Conservation (phyloP, 2,113 vertebrate genomes). For the Scartelaos histophorus region DNA sequence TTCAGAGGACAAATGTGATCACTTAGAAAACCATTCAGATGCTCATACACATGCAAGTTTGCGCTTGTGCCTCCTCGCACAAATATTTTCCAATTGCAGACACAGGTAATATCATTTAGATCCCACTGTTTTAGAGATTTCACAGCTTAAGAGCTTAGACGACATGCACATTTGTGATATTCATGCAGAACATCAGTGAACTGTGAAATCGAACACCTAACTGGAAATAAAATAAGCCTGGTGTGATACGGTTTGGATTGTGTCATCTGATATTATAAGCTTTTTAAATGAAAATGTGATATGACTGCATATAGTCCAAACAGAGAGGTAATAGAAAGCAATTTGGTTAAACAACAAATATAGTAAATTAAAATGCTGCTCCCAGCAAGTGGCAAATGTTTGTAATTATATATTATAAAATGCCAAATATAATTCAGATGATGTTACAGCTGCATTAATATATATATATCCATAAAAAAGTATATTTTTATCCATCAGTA, state of each 20-base stretch:
- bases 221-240: neutral
- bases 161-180: neutral
- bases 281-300: conserved; percentile 1
- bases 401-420: neutral
- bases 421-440: neutral
- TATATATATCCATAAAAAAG: neutral
- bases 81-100: conserved; percentile 6
- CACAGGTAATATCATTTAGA: conserved; percentile 15
- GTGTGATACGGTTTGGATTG: neutral
- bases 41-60: conserved; percentile 12
- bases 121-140: conserved; percentile 28
- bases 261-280: conserved; percentile 8
- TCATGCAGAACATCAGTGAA: neutral
- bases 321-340: neutral
- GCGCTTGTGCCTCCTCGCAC: neutral
- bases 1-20: conserved; percentile 62
- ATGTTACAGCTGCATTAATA: neutral
- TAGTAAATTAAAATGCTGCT: neutral
- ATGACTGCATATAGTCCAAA: neutral
- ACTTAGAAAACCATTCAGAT: conserved; percentile 44
- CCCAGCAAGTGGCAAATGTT: neutral
- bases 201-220: conserved; percentile 7
- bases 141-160: conserved; percentile 14
- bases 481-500: neutral
- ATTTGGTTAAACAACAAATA: conserved; percentile 9